Base-by-base conservation (phyloP, 2,888 invertebrate species). In the Erebia palarica region DNA sequence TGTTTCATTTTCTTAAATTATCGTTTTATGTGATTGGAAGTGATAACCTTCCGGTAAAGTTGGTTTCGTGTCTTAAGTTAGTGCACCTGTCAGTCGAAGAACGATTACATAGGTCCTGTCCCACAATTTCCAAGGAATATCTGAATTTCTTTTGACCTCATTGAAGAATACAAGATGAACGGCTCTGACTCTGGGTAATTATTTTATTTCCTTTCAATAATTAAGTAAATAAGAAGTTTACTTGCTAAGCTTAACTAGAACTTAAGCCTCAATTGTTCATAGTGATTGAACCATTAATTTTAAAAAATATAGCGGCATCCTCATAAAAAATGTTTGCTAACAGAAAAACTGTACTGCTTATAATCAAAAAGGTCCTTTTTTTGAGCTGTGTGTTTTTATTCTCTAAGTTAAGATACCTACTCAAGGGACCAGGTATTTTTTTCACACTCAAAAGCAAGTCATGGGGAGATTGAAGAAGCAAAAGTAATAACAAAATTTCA, bases 131-230 rank as follows among this genome's bases (percentile, higher is more conserved):
- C 73, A 78, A 82, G 76, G 79, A 84, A 80, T 81, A 81, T 81
- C 82, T 84, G 81, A 79, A 75, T 76, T 73, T 74, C 72, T 63
- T 73, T 77, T 80, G 76, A 78, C 76, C 70, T 73, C 49, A 61
- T 51, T 76, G 76, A 84, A 82, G 76, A 77, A 74, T 78, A 79
- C 90, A 94, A 85, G 85, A 96, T 96, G 96, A 96, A 96, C 94
- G 95, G 96, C 89, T 96, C 96, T 81, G 96, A 96, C 94, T 96
- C 96, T 94, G 96, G 96, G 96, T 96, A 96, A 96, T 79, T 73
- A 27, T 0, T 47, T 59, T 60, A 68, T 16, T 21, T 53, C 21
- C 21, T 65, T 65, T 14, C n/a, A 27, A 51, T 21, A 64, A 49
- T 53, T 21, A 65, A 36, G 21, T 11, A 10, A 16, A 36, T 9